Conservation (phyloP, 2,888 invertebrate species). For the Xestia rhomboidea region DNA sequence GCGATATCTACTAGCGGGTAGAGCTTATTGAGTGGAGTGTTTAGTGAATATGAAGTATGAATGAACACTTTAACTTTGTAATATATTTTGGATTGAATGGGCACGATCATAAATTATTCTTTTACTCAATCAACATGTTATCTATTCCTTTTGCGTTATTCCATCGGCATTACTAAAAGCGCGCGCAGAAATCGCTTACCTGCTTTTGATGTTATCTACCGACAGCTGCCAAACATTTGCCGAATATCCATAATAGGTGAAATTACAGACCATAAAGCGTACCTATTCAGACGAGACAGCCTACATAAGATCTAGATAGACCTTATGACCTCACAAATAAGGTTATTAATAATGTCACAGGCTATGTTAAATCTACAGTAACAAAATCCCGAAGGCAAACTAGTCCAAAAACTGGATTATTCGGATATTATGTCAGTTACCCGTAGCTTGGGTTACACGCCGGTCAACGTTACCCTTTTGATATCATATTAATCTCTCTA, state of each 20-base stretch:
- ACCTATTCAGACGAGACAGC: not conserved
- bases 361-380: constrained; percentile 16
- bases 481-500: constrained; percentile 9
- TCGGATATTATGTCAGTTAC: constrained; percentile 15
- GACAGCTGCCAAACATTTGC: not conserved
- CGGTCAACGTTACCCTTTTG: constrained; percentile 37
- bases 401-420: constrained; percentile 7
- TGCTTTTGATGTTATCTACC: not conserved
- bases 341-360: not conserved
- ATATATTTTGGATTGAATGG: not conserved
- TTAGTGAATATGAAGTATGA: not conserved
- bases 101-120: not conserved
- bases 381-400: not conserved
- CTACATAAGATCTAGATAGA: not conserved
- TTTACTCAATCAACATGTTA: not conserved
- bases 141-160: not conserved
- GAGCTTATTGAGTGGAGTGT: too few relatives aligned
- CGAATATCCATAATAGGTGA: not conserved
- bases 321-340: too few relatives aligned
- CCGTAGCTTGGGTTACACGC: not conserved
- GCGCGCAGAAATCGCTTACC: too few relatives aligned
- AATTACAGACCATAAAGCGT: not conserved
- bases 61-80: not conserved
- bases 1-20: too few relatives aligned
- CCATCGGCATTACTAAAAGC: not conserved